Conservation (phyloP, 2,113 vertebrate species). For the Pelvicachromis taeniatus region DNA sequence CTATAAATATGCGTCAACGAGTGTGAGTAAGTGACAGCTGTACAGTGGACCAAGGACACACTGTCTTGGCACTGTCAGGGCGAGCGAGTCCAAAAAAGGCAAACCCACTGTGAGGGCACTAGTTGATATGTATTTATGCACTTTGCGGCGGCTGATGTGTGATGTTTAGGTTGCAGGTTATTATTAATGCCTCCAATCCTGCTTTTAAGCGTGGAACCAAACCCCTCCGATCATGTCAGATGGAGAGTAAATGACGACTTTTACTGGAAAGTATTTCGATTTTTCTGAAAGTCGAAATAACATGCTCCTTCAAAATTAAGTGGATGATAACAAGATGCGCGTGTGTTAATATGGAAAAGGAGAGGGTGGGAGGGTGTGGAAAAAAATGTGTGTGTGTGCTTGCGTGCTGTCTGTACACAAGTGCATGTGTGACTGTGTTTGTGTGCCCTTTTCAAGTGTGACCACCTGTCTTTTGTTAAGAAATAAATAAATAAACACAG, state of each 20-base stretch:
- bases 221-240: neutral
- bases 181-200: neutral
- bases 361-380: neutral
- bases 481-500: slow-evolving; percentile 81
- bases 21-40: slow-evolving; percentile 77
- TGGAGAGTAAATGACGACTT: neutral
- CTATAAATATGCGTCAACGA: slow-evolving; percentile 77
- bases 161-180: neutral
- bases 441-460: slow-evolving; percentile 81
- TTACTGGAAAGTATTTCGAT: neutral
- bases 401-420: slow-evolving; percentile 40
- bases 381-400: slow-evolving; percentile 28
- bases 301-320: slow-evolving; percentile 34
- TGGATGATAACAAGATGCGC: slow-evolving; percentile 58
- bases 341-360: slow-evolving; percentile 36
- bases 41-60: slow-evolving; percentile 70
- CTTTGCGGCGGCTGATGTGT: slow-evolving; percentile 17
- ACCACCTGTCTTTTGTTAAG: slow-evolving; percentile 83
- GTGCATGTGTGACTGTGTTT: slow-evolving; percentile 63
- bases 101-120: slow-evolving; percentile 41
- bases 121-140: slow-evolving; percentile 55
- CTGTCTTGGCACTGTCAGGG: slow-evolving; percentile 57
- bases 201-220: neutral
- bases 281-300: slow-evolving; percentile 60
- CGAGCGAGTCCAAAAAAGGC: slow-evolving; percentile 67